These are phyloP conservation scores for Xerus inauris DNA, from an alignment of 2,113 vertebrate species.

Conservation along the genomic window DNA sequence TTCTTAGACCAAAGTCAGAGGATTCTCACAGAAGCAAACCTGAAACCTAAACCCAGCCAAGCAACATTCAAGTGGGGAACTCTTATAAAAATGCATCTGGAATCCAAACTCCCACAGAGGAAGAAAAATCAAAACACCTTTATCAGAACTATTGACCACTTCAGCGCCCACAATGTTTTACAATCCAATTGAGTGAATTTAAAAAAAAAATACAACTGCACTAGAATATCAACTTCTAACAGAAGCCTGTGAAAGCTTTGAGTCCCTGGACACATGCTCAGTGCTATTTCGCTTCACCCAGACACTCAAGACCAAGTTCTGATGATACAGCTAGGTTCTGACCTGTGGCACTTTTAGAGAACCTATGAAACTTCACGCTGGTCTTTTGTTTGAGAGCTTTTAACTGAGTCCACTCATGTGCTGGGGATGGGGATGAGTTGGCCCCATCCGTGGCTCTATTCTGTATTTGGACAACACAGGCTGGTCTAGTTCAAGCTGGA, in stretches of 20 bases:
- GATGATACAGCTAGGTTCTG: not conserved
- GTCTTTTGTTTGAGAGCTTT: not conserved
- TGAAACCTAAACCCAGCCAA: not conserved
- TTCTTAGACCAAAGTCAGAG: not conserved
- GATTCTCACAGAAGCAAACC: not conserved
- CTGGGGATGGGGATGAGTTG: not conserved
- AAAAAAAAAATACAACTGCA: not conserved
- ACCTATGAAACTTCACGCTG: not conserved
- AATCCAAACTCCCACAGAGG: not conserved
- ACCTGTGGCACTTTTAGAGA: not conserved
- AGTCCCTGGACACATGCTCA: not conserved
- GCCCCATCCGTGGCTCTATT: rapidly evolving
- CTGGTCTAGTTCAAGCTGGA: rapidly evolving
- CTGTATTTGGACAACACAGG: not conserved
- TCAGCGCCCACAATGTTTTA: not conserved
- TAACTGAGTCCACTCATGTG: too few relatives aligned
- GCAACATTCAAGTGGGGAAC: not conserved
- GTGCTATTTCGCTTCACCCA: not conserved
- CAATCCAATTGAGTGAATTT: not conserved
- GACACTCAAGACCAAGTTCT: not conserved
- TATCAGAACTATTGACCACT: not conserved
- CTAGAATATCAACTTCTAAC: not conserved
- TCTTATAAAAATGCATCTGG: not conserved
- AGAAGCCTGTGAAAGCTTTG: not conserved
- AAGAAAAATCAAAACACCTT: not conserved